Base-by-base conservation (phyloP, 2,797 vertebrate species). In the Poecilia picta region DNA sequence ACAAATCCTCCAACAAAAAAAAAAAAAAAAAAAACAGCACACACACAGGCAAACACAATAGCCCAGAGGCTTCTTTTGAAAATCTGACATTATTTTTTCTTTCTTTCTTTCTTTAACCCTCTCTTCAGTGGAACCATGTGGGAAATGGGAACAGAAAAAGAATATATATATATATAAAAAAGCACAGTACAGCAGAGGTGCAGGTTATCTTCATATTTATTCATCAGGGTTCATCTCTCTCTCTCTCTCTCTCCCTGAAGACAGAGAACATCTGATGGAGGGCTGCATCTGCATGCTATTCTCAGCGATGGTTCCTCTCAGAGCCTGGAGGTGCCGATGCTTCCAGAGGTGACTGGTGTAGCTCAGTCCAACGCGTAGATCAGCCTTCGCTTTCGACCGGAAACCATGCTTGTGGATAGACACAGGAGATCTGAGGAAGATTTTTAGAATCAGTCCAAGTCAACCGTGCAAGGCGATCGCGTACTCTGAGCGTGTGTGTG, bases 161-260 rank as follows among this genome's bases (percentile, higher is more conserved):
- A 1, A 49, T 10, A 20, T 0, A 20, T 39, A 46, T 5, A 49
- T 10, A 20, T 0, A 20, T n/a, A 49, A 49, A 20, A 49, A 49
- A 49, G 47, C 47, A 49, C 47, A 49, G 90, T 68, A 88, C 86
- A 89, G 90, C 73, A 92, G 86, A 94, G 89, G 94, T 86, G 81
- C 91, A 94, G 93, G 92, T 95, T 93, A 91, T 91, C 89, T 93
- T 95, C 94, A 94, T 96, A 93, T 95, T 95, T 95, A 96, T 95
- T 95, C 93, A 95, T 94, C 90, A 87, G 86, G 86, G 86, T 91
- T 87, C 86, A 86, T 88, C 87, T 91, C 83, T 57, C 75, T 91
- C 47, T 49, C 43, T 43, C 47, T 20, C 47, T 20, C 47, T 8
- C 47, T 49, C 88, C 89, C 91, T 83, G 83, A 86, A 93, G 91